Evolutionary conservation across 2,888 invertebrate species (phyloP), one percentile per base, ranked within the genome.

Genomic region (Lacanobia oleracea): DNA sequence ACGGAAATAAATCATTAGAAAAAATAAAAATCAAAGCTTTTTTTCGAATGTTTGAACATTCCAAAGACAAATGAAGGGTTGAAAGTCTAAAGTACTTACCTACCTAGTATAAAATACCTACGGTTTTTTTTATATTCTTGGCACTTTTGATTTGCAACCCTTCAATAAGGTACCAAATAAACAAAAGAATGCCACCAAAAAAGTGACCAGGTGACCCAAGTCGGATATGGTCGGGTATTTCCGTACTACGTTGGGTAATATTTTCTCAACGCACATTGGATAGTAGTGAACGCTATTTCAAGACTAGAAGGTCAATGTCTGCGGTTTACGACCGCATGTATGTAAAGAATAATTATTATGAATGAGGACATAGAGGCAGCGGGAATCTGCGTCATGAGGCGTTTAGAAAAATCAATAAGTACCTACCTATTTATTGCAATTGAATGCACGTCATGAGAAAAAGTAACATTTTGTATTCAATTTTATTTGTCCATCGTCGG

Each of bases 251-350:
- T 69, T 51, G 21, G 21, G 54, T 27, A 45, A 69, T 77, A 81
- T 88, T 88, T 27, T 84, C 87, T 87, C 85, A 88, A 56, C 40
- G 53, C 56, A 66, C 57, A 88, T 85, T 79, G 76, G 85, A 88
- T 84, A 88, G 84, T 61, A 56, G 72, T 88, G 87, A 84, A 85
- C 79, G 89, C 91, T 93, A 93, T 93, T 93, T 91, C 84, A 83
- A 90, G 89, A 86, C 63, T 74, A 87, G 91, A 93, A 94, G 94
- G 94, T 94, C 94, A 94, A 94, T 94, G 94, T 93, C 93, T 93
- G 92, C 88, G 87, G 89, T 89, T 87, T 88, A 87, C 86, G 86
- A 87, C 85, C 88, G 89, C 88, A 68, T 76, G 65, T 53, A 43
- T 50, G 65, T 64, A 78, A 73, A 72, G 69, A 73, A 75, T 79